Evolutionary conservation across 2,113 vertebrate genomes (phyloP).

Genomic region (Syrmaticus mikado): DNA sequence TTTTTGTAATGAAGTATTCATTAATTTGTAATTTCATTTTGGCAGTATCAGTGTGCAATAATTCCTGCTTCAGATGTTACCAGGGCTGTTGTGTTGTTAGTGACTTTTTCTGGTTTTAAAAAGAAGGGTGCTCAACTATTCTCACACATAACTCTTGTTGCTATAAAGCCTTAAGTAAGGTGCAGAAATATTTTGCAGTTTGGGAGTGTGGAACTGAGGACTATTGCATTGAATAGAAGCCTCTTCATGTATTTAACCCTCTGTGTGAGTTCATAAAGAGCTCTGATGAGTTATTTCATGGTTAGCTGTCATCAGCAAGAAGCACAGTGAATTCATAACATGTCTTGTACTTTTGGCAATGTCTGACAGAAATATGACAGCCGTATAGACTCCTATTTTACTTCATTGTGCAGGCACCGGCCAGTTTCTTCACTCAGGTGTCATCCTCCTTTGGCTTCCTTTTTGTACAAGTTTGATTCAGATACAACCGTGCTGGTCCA

Average conservation of each 20-base stretch:
- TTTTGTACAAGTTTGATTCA: not conserved
- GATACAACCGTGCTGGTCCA: not conserved
- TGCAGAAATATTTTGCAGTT: not conserved
- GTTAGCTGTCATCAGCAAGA: not conserved
- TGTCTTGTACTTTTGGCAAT: not conserved
- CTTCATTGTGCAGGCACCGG: not conserved
- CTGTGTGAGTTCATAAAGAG: not conserved
- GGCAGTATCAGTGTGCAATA: not conserved
- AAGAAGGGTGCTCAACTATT: not conserved
- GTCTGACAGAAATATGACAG: not conserved
- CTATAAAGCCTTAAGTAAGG: not conserved
- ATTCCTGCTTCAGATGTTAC: not conserved
- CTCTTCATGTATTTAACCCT: not conserved
- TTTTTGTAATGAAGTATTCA: not conserved
- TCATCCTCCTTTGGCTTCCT: not conserved
- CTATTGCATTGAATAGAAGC: not conserved
- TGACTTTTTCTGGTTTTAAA: not conserved
- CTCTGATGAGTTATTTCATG: not conserved
- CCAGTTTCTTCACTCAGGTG: not conserved
- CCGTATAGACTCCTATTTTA: not conserved
- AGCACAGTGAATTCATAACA: rapidly evolving
- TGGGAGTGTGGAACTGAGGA: not conserved
- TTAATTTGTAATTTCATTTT: not conserved
- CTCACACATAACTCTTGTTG: not conserved
- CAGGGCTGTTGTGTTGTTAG: not conserved